A percentile compares a stretch with the other conserved stretches of the same genome.
Conservation (phyloP, 2,888 invertebrate species). For the Perdita meconis region DNA sequence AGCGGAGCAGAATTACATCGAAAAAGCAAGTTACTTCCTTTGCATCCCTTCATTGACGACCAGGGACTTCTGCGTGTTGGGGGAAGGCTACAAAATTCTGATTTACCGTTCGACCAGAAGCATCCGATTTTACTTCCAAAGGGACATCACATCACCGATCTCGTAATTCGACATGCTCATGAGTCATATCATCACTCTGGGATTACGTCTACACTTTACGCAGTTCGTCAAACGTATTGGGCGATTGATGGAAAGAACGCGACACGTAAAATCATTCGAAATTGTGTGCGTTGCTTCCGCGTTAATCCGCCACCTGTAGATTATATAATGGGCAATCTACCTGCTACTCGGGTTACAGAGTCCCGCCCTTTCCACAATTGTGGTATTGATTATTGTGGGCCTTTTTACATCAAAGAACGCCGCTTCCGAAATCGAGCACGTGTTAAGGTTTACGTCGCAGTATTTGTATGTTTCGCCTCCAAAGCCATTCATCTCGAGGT, state of each 20-base stretch:
- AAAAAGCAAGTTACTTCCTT: not conserved
- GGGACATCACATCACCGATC: not conserved
- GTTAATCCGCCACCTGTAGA: not conserved
- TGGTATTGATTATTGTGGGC: too few relatives aligned
- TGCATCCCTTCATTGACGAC: not conserved
- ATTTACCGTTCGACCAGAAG: not conserved
- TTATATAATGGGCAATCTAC: conserved; percentile 23
- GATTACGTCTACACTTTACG: not conserved
- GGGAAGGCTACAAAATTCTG: not conserved
- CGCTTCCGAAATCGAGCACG: too few relatives aligned
- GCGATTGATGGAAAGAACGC: too few relatives aligned
- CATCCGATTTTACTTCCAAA: conserved; percentile 20
- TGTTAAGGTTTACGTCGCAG: too few relatives aligned
- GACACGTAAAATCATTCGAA: too few relatives aligned
- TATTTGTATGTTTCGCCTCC: too few relatives aligned
- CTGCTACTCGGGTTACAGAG: too few relatives aligned
- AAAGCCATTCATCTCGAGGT: too few relatives aligned
- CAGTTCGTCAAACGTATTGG: conserved; percentile 13
- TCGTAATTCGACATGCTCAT: not conserved
- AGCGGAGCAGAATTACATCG: not conserved
- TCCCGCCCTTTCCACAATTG: too few relatives aligned
- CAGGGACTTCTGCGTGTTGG: conserved; percentile 1
- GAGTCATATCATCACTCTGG: not conserved
- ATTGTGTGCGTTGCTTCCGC: conserved; percentile 16
- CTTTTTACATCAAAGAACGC: too few relatives aligned